These are phyloP conservation scores for Pagetopsis macropterus DNA, from an alignment of 2,797 vertebrate species.

Conservation along the genomic window DNA sequence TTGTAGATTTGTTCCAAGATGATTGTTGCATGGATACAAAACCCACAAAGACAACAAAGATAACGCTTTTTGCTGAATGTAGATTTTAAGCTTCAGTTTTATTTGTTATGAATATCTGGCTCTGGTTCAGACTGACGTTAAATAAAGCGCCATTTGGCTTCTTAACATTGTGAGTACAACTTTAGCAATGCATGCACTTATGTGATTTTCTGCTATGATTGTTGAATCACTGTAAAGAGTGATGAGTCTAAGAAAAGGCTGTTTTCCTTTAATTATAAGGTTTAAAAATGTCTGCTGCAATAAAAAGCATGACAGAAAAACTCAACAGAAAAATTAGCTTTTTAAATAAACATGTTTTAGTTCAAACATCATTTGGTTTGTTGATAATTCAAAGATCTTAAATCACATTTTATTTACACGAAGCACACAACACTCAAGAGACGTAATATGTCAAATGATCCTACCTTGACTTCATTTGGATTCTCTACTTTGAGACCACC, in stretches of 20 bases:
- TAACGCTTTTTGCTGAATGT: background rate
- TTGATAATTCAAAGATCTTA: background rate
- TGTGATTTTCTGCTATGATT: background rate
- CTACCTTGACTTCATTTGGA: constrained; percentile 85
- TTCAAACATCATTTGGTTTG: background rate
- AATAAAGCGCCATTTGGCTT: background rate
- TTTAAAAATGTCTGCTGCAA: constrained; percentile 2
- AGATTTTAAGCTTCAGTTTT: background rate
- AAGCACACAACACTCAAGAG: background rate
- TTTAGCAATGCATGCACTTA: background rate
- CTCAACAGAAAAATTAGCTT: background rate
- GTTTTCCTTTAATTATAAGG: constrained; percentile 9
- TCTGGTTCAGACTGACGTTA: background rate
- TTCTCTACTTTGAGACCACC: constrained; percentile 94
- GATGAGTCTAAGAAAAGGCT: background rate
- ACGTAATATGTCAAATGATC: background rate
- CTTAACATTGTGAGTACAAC: background rate
- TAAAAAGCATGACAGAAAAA: constrained; percentile 21
- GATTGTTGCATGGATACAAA: background rate
- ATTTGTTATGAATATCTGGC: background rate
- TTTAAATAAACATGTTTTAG: constrained; percentile 18
- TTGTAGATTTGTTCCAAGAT: background rate
- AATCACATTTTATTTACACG: background rate
- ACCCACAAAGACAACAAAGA: background rate
- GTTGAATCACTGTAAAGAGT: background rate